Evolutionary conservation across 2,888 invertebrate species (phyloP), one percentile per base, ranked within the genome.

Genomic region (Sepiola atlantica): DNA sequence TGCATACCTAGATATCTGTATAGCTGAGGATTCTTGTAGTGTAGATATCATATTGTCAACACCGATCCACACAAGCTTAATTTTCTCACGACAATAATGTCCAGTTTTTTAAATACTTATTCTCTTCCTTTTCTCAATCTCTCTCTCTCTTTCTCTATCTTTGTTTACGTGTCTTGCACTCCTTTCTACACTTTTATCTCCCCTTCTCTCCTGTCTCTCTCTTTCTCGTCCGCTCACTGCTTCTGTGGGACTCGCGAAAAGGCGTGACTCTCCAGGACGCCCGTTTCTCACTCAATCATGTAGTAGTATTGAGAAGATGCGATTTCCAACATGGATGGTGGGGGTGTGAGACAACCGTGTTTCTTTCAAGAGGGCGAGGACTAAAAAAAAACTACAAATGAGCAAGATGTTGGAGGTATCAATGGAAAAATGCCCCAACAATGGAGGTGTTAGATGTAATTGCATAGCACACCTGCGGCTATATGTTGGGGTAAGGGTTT

Each of bases 391-490:
- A 45, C 45, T 45, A 45, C n/a, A 77, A n/a, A 77, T n/a, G 77
- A 77, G 28, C 28, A 77, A 28, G 77, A 77, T n/a, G 77, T 10
- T 10, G 77, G 77, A n/a, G 77, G 18, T n/a, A 77, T 77, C 77
- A 77, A 32, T n/a, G 32, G 32, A 12, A 77, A 45, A 45, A 2
- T 45, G 45, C 4, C 45, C 77, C 77, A 77, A 77, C 77, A 77
- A 77, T 77, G 32, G 77, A 77, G 14, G 77, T 77, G n/a, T n/a
- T 77, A 77, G 77, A 77, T 16, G n/a, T 77, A 77, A 77, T 77
- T 77, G 77, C 77, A 32, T n/a, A 77, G 77, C 77, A 77, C 77
- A 77, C 77, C 77, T 77, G 77, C 77, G 77, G 77, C n/a, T 77
- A 77, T n/a, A n/a, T 77, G n/a, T 12, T 77, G n/a, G 77, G 61